Percentiles rank a stretch among this genome's conserved stretches.
Evolutionary conservation across 2,888 invertebrate species (phyloP).

Genomic region (Papilio protenor): DNA sequence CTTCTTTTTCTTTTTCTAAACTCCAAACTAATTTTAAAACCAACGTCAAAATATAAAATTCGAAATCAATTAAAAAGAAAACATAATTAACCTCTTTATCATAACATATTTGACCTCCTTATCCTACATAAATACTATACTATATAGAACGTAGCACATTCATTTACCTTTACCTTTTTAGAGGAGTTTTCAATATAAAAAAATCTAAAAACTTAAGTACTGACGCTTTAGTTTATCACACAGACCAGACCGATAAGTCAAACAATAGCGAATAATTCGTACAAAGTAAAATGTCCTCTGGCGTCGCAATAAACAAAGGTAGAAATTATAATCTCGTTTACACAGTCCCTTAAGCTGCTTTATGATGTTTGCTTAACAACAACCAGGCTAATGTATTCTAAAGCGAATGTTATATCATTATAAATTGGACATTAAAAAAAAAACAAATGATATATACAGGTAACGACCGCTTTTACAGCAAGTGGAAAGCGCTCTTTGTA

Average conservation of each 20-base stretch:
- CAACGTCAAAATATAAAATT: no score
- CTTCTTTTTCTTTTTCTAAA: no score
- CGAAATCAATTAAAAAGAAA: no score
- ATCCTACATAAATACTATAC: no score
- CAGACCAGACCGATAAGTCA: conserved; percentile 51
- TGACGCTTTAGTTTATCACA: conserved; percentile 39
- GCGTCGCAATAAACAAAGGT: conserved; percentile 45
- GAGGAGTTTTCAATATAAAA: background rate
- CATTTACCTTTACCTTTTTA: background rate
- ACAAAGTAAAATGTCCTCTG: conserved; percentile 43
- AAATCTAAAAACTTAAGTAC: background rate
- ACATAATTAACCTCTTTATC: no score
- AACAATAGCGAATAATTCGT: conserved; percentile 51
- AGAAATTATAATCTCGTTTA: conserved; percentile 60
- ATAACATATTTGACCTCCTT: no score
- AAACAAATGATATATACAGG: background rate
- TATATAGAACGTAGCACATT: background rate
- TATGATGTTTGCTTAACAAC: conserved; percentile 57
- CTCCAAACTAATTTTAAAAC: no score
- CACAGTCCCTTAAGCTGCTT: conserved; percentile 55
- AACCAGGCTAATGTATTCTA: conserved; percentile 51
- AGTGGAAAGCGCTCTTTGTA: background rate
- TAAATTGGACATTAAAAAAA: background rate
- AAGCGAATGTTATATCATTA: conserved; percentile 1
- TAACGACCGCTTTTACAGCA: background rate